These are phyloP conservation scores for Eulemur coronatus DNA, from an alignment of 2,797 vertebrate species.

Conservation along the genomic window DNA sequence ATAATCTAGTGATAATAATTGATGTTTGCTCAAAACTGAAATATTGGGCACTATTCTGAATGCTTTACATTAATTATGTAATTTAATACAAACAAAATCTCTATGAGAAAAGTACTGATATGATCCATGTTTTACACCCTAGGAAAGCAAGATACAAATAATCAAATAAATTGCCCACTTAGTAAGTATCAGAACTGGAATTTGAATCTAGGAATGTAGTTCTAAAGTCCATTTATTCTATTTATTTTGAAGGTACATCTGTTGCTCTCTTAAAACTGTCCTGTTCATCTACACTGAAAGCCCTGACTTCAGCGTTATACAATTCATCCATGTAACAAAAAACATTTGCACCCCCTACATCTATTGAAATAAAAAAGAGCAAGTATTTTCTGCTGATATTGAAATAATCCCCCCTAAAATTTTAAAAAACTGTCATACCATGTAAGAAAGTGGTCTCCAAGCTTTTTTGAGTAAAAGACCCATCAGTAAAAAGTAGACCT, in stretches of 20 bases:
- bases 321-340: background rate
- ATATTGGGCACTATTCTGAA: background rate
- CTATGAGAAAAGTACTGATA: background rate
- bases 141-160: background rate
- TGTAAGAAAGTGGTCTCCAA: background rate
- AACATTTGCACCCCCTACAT: background rate
- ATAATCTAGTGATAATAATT: background rate
- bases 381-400: background rate
- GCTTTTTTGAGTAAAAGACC: background rate
- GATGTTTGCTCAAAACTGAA: background rate
- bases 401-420: background rate
- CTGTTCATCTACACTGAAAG: background rate
- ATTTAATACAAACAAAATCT: background rate
- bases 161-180: background rate
- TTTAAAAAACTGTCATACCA: background rate
- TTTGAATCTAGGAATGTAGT: background rate
- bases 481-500: background rate
- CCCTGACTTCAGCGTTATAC: background rate
- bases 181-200: background rate
- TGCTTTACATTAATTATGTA: background rate
- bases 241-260: background rate
- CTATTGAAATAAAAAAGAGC: background rate
- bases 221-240: background rate
- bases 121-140: background rate
- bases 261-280: background rate